These are phyloP conservation scores for Clinocottus analis DNA, from an alignment of 2,113 vertebrate genomes.

Conservation along the genomic window DNA sequence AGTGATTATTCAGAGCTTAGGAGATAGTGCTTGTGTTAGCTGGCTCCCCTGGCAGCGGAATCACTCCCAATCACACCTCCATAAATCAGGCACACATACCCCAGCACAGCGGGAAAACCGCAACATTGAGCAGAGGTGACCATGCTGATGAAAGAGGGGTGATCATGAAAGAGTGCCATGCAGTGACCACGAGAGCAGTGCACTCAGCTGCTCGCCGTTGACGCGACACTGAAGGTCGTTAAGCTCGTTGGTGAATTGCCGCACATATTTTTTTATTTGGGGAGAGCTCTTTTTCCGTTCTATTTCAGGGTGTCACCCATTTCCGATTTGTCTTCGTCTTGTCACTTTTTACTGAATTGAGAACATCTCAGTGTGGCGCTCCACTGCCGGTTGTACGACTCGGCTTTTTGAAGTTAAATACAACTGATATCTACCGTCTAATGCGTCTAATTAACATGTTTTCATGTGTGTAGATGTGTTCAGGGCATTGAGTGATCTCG, in stretches of 20 bases:
- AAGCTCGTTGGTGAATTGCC: slow-evolving; percentile 7
- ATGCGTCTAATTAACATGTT: slow-evolving; percentile 25
- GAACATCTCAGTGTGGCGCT: neutral
- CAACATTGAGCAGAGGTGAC: slow-evolving; percentile 43
- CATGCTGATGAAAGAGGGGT: slow-evolving; percentile 49
- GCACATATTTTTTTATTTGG: slow-evolving; percentile 24
- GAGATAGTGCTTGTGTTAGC: slow-evolving; percentile 76
- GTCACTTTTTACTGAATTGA: slow-evolving; percentile 15
- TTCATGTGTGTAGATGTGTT: neutral
- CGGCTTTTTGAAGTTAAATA: neutral
- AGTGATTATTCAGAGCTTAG: slow-evolving; percentile 77
- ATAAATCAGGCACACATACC: slow-evolving; percentile 69
- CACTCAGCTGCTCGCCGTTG: neutral
- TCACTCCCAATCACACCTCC: slow-evolving; percentile 76
- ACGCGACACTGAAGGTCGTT: slow-evolving; percentile 17
- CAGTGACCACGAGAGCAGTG: slow-evolving; percentile 18
- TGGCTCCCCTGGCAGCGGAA: slow-evolving; percentile 61
- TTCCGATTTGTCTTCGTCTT: neutral
- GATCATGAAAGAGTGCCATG: slow-evolving; percentile 37
- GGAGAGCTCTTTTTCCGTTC: slow-evolving; percentile 13
- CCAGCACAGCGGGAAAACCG: slow-evolving; percentile 51
- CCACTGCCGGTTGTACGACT: neutral
- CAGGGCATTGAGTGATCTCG: neutral
- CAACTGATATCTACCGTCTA: neutral
- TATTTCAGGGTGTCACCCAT: slow-evolving; percentile 19